Conservation (phyloP, 2,113 vertebrate genomes). For the Dasyornis broadbenti region DNA sequence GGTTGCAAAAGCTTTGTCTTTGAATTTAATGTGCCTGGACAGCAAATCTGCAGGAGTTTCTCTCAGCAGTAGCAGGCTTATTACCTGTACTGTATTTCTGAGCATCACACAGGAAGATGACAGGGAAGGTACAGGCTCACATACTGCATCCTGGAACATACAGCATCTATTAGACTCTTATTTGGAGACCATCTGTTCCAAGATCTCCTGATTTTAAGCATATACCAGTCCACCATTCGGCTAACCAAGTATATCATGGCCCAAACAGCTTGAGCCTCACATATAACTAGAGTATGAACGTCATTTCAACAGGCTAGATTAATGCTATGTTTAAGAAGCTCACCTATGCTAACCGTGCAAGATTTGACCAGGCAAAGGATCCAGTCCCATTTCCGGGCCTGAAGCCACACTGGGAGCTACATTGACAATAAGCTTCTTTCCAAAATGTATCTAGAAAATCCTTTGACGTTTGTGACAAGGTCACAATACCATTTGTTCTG, state of each 20-base stretch:
- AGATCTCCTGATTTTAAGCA: not conserved
- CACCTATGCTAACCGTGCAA: accelerated
- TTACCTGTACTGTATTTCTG: not conserved
- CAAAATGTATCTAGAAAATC: not conserved
- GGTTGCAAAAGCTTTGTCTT: not conserved
- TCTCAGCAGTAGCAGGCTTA: not conserved
- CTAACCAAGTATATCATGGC: not conserved
- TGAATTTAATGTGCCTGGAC: not conserved
- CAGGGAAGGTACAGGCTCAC: not conserved
- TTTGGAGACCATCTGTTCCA: not conserved
- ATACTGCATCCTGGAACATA: not conserved
- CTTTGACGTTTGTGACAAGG: not conserved
- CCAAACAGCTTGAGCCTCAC: not conserved
- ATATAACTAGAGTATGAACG: not conserved
- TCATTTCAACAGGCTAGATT: not conserved
- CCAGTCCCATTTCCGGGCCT: not conserved
- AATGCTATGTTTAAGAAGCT: not conserved
- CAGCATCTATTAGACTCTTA: not conserved
- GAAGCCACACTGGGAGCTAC: not conserved
- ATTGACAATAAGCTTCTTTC: not conserved
- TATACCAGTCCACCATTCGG: not conserved
- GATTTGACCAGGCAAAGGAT: not conserved
- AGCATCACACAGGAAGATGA: not conserved
- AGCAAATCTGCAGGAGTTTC: conserved; percentile 3
- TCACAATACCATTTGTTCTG: not conserved